Evolutionary conservation across 2,888 invertebrate species (phyloP).

Genomic region (Escarpia spicata): DNA sequence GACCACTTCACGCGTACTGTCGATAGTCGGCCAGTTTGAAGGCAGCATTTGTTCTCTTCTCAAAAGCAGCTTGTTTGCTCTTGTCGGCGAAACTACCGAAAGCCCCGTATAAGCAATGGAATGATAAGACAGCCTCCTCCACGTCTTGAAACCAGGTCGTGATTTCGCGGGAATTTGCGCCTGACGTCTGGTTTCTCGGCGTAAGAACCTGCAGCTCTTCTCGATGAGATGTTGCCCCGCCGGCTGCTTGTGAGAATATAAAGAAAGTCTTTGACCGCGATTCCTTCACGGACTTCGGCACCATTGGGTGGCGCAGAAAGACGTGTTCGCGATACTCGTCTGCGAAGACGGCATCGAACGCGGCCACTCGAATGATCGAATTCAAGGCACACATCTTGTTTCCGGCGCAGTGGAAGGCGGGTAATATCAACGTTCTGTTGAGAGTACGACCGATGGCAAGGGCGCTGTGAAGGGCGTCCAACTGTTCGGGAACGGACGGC

Average conservation of each 20-base stretch:
- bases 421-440: slow-evolving; percentile 38
- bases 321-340: slow-evolving; percentile 21
- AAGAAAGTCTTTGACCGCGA: background rate
- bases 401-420: slow-evolving; percentile 37
- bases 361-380: background rate
- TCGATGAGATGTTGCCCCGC: background rate
- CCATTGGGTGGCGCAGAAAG: slow-evolving; percentile 19
- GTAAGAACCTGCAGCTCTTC: background rate
- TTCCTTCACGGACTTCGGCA: background rate
- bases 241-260: background rate
- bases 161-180: background rate
- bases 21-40: background rate
- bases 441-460: slow-evolving; percentile 30
- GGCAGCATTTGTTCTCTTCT: background rate
- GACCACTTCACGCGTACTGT: background rate
- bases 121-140: background rate
- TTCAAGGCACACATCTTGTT: background rate
- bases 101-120: background rate
- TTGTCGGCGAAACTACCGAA: background rate
- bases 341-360: background rate
- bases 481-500: slow-evolving; percentile 8
- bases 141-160: background rate
- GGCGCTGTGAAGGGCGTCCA: slow-evolving; percentile 31
- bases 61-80: background rate
- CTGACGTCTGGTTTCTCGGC: background rate